phyloP scores from a whole-genome alignment of 2,113 vertebrate genomes.

The Leptobrachium ailaonicum region DNA sequence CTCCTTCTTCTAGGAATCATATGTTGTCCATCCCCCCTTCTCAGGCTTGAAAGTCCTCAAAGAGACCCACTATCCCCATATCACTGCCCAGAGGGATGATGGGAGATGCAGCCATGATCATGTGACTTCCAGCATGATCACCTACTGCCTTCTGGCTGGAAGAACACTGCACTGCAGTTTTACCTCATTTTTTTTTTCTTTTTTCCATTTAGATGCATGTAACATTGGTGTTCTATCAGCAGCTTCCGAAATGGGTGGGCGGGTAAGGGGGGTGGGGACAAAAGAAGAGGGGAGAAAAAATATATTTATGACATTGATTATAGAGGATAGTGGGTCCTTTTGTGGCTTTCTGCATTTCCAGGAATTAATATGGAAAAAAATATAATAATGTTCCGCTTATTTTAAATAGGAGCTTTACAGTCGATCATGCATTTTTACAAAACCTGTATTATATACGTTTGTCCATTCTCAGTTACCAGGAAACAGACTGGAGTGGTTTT shows the following conservation, averaged over 20 bases:
- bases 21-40: conserved; percentile 98
- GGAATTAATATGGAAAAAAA: conserved; percentile 20
- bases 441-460: neutral
- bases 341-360: conserved; percentile 90
- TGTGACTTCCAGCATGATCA: conserved; percentile 90
- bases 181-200: conserved; percentile 72
- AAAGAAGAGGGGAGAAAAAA: conserved; percentile 25
- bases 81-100: conserved; percentile 92
- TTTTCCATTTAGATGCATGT: conserved; percentile 80
- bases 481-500: conserved; percentile 60
- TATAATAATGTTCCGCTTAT: conserved; percentile 64
- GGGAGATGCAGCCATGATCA: conserved; percentile 94
- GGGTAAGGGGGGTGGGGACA: too few relatives aligned
- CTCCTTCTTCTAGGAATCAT: conserved; percentile 99
- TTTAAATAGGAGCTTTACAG: conserved; percentile 69
- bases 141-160: conserved; percentile 90
- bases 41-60: conserved; percentile 99
- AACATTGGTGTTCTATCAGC: conserved; percentile 70
- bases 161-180: conserved; percentile 88
- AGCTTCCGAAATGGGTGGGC: conserved; percentile 60
- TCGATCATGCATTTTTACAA: neutral
- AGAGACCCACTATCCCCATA: conserved; percentile 99
- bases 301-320: conserved; percentile 61
- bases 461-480: neutral
- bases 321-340: conserved; percentile 99